Evolutionary conservation across 2,797 vertebrate species (phyloP).

Genomic region (Urosaurus nigricauda): DNA sequence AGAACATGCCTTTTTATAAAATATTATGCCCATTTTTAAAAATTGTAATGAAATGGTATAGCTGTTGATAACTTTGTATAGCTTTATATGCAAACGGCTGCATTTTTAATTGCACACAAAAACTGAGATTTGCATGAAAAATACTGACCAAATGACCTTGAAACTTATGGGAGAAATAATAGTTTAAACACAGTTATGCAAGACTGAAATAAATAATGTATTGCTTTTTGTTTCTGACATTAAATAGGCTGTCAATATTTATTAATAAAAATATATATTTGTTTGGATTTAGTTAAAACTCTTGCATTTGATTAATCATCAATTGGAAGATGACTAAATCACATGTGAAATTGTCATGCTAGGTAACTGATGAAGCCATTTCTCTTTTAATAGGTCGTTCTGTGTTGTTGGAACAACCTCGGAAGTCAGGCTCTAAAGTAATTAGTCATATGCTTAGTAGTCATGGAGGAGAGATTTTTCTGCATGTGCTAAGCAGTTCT

Average conservation of each 20-base stretch:
- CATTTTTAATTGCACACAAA: background rate
- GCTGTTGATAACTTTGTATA: background rate
- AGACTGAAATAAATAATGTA: background rate
- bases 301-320: background rate
- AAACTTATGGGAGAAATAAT: background rate
- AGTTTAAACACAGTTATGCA: background rate
- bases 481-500: slow-evolving; percentile 97
- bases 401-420: slow-evolving; percentile 95
- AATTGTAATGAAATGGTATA: background rate
- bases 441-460: slow-evolving; percentile 99
- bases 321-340: background rate
- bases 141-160: background rate
- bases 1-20: background rate
- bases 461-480: slow-evolving; percentile 97
- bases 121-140: background rate
- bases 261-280: background rate
- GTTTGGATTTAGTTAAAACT: background rate
- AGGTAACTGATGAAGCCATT: slow-evolving; percentile 6
- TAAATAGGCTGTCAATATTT: background rate
- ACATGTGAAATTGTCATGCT: fast-evolving
- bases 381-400: slow-evolving; percentile 87
- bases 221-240: background rate
- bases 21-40: background rate
- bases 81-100: background rate
- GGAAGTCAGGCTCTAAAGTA: slow-evolving; percentile 97